Evolutionary conservation across 2,888 invertebrate genomes (phyloP), one percentile per base, ranked within the genome.

Genomic region (Meganola albula): DNA sequence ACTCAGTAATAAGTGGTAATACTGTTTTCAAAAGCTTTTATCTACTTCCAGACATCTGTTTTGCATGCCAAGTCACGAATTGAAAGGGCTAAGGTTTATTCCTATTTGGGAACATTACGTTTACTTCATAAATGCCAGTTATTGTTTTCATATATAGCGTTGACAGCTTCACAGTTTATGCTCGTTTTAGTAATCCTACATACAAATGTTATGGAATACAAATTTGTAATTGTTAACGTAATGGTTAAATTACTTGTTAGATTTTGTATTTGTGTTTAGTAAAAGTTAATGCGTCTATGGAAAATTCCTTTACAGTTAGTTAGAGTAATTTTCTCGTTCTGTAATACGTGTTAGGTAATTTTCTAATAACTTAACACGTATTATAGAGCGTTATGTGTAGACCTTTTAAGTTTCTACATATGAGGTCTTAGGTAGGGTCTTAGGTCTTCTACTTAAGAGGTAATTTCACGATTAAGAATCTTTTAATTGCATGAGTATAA

Each of bases 61-160:
- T 58, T 54, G 58, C 62, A 70, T 72, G 70, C 72, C 45, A 55
- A 61, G 69, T 70, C 73, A 70, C 72, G 73, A 53, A 61, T 52
- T 53, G 55, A 63, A 62, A 62, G 55, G 63, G 63, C 49, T 52
- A 44, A 38, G 57, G 51, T 52, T 50, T 54, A 54, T 58, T 63
- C 63, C 62, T 49, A 48, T 53, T 59, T 63, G 44, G 64, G 56
- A 47, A 32, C 45, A 48, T 53, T 48, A 45, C 52, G 54, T 46
- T 63, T 56, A 42, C 51, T 48, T 43, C 47, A 40, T 53, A 44
- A 58, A 55, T 42, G 38, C 37, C 44, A 40, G 43, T 44, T 58
- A 58, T 61, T 62, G 59, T 62, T 50, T 54, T 53, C 50, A 47
- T 41, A 37, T 56, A 62, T 58, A 58, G 62, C 48, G 53, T 44